A percentile compares a stretch with the other conserved stretches of the same genome.
Conservation (phyloP, 1,140 invertebrate genomes). For the Antheraea mylitta region DNA sequence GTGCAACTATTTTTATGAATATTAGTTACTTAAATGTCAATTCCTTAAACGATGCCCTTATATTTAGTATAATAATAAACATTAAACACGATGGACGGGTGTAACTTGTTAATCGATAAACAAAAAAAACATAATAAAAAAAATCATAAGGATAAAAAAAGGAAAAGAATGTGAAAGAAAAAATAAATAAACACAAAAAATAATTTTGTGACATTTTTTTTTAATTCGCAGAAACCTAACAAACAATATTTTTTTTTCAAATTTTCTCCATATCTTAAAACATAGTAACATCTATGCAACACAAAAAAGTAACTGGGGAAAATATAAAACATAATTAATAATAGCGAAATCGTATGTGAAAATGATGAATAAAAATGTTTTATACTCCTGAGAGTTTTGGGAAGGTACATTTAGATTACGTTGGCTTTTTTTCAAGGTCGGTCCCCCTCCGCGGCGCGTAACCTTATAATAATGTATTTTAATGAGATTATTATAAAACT, state of each 20-base stretch:
- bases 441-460: slow-evolving; percentile 45
- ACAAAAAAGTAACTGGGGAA: slow-evolving; percentile 76
- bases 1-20: slow-evolving; percentile 55
- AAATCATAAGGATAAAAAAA: slow-evolving; percentile 42
- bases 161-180: slow-evolving; percentile 36
- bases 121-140: slow-evolving; percentile 44
- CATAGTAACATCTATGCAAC: slow-evolving; percentile 80
- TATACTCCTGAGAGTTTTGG: slow-evolving; percentile 76
- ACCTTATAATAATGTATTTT: slow-evolving; percentile 54
- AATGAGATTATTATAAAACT: slow-evolving; percentile 73
- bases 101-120: slow-evolving; percentile 69
- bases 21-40: slow-evolving; percentile 53
- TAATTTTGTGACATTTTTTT: slow-evolving; percentile 75
- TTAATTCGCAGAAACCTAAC: slow-evolving; percentile 80
- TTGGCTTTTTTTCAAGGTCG: slow-evolving; percentile 42
- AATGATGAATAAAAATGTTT: slow-evolving; percentile 69
- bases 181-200: slow-evolving; percentile 67
- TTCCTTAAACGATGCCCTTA: slow-evolving; percentile 73
- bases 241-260: slow-evolving; percentile 77
- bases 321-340: slow-evolving; percentile 52
- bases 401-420: slow-evolving; percentile 76
- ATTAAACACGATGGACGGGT: slow-evolving; percentile 77
- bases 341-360: slow-evolving; percentile 34
- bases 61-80: slow-evolving; percentile 65
- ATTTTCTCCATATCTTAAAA: slow-evolving; percentile 74